Evolutionary conservation across 2,113 vertebrate species (phyloP).

Genomic region (Pagrus major): DNA sequence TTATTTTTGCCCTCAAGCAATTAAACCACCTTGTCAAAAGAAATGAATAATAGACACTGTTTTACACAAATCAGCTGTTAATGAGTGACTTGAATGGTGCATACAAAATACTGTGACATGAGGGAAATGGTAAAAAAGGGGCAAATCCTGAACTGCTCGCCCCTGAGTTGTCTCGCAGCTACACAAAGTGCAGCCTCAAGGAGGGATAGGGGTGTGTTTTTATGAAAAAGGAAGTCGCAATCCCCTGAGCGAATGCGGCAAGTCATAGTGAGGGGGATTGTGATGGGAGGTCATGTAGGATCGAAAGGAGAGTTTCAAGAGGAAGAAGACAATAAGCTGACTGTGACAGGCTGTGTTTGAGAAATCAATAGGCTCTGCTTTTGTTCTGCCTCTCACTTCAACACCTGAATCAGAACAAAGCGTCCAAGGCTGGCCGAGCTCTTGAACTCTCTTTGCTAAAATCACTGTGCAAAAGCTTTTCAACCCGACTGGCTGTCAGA

Average conservation of each 20-base stretch:
- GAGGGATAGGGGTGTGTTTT: neutral
- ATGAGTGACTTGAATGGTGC: conserved; percentile 24
- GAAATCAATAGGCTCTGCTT: conserved; percentile 81
- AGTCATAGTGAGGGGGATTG: conserved; percentile 61
- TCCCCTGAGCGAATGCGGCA: conserved; percentile 47
- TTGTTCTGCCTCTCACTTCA: conserved; percentile 72
- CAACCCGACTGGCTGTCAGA: conserved; percentile 26
- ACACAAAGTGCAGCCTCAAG: neutral
- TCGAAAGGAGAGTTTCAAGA: conserved; percentile 67
- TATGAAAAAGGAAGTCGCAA: conserved; percentile 6
- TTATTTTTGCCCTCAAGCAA: conserved; percentile 45
- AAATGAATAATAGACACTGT: conserved; percentile 48
- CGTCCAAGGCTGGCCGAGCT: conserved; percentile 42
- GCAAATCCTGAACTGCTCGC: conserved; percentile 1
- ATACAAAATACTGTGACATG: neutral
- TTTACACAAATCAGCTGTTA: conserved; percentile 41
- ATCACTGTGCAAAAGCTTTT: conserved; percentile 54
- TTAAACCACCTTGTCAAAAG: conserved; percentile 50
- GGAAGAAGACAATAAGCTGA: conserved; percentile 74
- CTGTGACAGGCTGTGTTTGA: conserved; percentile 73
- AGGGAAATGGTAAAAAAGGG: neutral
- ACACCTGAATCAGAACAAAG: conserved; percentile 75
- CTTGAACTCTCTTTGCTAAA: conserved; percentile 39
- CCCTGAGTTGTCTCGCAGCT: conserved; percentile 28
- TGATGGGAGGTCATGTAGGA: conserved; percentile 70